Base-by-base conservation (phyloP, 2,113 vertebrate species). In the Lipophrys pholis region DNA sequence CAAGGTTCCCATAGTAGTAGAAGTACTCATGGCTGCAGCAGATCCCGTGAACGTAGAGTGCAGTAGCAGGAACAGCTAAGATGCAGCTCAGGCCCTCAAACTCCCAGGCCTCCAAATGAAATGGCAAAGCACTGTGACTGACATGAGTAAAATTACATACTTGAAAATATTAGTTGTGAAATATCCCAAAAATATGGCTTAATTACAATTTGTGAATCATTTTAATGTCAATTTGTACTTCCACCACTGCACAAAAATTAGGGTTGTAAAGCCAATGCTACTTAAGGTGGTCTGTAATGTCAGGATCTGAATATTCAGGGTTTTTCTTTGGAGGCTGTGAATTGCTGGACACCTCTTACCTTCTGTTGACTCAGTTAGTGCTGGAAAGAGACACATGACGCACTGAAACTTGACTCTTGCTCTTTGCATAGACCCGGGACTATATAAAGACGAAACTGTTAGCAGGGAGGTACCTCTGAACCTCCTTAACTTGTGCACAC, bases 361-460 rank as follows among this genome's bases (percentile, higher is more conserved):
- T 71, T 81, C 70, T 73, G 56, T 85, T 81, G 76, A 86, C 54
- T 61, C 67, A 65, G 78, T 69, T 7, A 42, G 48, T 8, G 45
- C 61, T 81, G 76, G 54, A 86, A 85, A 74, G 77, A 80, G 61
- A 80, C 57, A 61, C 21, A 30, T 86, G 91, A 86, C 72, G 48
- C 78, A 77, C 80, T 76, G 89, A 76, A 86, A 92, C 74, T 16
- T 4, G 85, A 92, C 43, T 38, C 85, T 59, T 1, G 58, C 50
- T 78, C 69, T 68, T 48, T 50, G 68, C 8, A 52, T 42, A n/a
- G 50, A 66, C 60, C 59, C 17, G 43, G 11, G 39, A 74, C 89
- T 91, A 92, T 77, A 90, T 90, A 87, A 92, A 90, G 89, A 81
- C 14, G 11, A 67, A 73, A 65, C 67, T 86, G 61, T 79, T 63